These are phyloP conservation scores for Andrena flavipes DNA, from an alignment of 2,888 invertebrate genomes.

Conservation along the genomic window DNA sequence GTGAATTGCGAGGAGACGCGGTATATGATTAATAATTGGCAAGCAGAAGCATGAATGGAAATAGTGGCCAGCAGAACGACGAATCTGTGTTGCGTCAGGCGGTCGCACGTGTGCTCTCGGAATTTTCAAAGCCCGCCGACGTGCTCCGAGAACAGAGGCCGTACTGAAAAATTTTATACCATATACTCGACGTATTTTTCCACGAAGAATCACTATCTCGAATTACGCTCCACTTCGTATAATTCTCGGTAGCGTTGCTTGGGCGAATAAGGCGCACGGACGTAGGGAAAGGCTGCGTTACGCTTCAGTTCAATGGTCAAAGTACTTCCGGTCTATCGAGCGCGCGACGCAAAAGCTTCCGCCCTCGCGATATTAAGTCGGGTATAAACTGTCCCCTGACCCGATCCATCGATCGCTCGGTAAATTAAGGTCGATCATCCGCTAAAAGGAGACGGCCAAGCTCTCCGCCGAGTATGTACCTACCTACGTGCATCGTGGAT, in stretches of 20 bases:
- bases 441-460: slow-evolving; percentile 19
- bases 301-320: slow-evolving; percentile 61
- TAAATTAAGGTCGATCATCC: slow-evolving; percentile 64
- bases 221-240: not conserved
- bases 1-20: too few species aligned
- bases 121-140: not conserved
- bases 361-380: slow-evolving; percentile 52
- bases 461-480: not conserved
- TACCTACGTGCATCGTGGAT: not conserved
- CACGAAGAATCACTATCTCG: not conserved
- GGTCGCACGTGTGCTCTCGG: too few species aligned
- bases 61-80: too few species aligned
- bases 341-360: slow-evolving; percentile 22
- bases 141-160: not conserved
- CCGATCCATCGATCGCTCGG: slow-evolving; percentile 61
- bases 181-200: not conserved
- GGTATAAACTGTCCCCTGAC: slow-evolving; percentile 62
- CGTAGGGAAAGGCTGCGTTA: slow-evolving; percentile 44
- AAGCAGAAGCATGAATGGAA: too few species aligned
- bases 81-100: too few species aligned
- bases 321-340: slow-evolving; percentile 55
- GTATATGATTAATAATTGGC: too few species aligned
- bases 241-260: not conserved
- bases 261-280: not conserved
- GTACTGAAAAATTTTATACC: not conserved